Evolutionary conservation across 2,113 vertebrate genomes (phyloP).

Genomic region (Hippocampus zosterae): DNA sequence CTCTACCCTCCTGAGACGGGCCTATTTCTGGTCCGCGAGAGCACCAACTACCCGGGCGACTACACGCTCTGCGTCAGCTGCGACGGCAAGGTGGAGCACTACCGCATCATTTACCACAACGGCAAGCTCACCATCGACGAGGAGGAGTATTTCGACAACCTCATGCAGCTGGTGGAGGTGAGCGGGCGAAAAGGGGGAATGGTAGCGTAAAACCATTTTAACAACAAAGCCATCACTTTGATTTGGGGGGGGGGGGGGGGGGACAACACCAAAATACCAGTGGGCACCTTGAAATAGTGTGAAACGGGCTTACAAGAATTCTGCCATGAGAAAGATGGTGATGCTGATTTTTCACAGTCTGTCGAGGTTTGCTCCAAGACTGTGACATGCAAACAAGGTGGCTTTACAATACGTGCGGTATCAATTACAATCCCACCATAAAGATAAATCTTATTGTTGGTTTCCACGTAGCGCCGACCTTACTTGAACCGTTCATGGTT

Average conservation of each 20-base stretch:
- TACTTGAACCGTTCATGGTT: not conserved
- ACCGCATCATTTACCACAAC: constrained; percentile 94
- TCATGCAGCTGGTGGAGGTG: constrained; percentile 99
- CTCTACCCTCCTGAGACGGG: constrained; percentile 90
- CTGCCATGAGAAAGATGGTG: too few species aligned
- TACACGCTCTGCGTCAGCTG: constrained; percentile 98
- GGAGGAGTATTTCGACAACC: constrained; percentile 96
- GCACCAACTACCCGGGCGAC: constrained; percentile 97
- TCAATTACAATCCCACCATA: not conserved
- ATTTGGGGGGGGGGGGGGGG: too few species aligned
- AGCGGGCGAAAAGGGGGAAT: constrained; percentile 10
- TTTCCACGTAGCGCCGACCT: not conserved
- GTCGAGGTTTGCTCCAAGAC: too few species aligned
- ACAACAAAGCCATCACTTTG: too few species aligned
- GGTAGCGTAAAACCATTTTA: too few species aligned
- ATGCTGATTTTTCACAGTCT: too few species aligned
- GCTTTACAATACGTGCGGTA: not conserved
- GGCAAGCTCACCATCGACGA: constrained; percentile 97
- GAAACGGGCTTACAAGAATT: too few species aligned
- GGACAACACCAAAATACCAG: too few species aligned
- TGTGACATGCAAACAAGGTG: not conserved
- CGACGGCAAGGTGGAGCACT: constrained; percentile 97
- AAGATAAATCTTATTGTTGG: not conserved
- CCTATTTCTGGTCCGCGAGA: constrained; percentile 92
- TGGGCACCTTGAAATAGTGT: too few species aligned